Evolutionary conservation across 2,113 vertebrate species (phyloP).

Genomic region (Plecturocebus donacophilus): DNA sequence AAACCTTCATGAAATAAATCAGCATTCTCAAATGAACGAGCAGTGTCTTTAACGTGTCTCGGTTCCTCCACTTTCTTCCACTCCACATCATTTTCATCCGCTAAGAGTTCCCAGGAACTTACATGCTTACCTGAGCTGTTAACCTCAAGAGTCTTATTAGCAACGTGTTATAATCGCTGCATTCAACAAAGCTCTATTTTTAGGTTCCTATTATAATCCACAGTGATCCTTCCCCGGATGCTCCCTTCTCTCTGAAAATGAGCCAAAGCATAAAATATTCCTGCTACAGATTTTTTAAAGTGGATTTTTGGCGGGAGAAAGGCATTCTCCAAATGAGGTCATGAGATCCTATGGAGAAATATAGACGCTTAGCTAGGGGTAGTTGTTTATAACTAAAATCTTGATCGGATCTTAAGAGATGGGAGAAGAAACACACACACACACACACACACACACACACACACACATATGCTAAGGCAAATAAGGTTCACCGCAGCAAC

Average conservation of each 20-base stretch:
- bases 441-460: neutral
- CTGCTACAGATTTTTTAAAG: neutral
- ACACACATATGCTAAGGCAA: neutral
- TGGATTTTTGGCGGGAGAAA: neutral
- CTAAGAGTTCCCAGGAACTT: conserved; percentile 29
- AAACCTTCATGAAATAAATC: conserved; percentile 67
- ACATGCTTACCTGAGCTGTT: conserved; percentile 49
- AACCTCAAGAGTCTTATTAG: conserved; percentile 59
- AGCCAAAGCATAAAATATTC: neutral
- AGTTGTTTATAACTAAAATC: neutral
- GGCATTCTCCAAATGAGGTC: neutral
- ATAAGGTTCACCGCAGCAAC: fast-evolving
- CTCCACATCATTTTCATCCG: conserved; percentile 42
- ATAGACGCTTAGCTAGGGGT: neutral
- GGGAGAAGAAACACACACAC: neutral
- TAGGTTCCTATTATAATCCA: conserved; percentile 42
- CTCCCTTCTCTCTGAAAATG: conserved; percentile 71
- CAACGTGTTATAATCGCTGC: neutral
- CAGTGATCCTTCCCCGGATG: conserved; percentile 49
- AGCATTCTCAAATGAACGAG: conserved; percentile 64
- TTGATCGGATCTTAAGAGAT: neutral
- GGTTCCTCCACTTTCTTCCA: conserved; percentile 6
- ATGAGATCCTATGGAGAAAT: neutral
- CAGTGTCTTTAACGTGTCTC: conserved; percentile 36
- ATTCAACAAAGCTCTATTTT: conserved; percentile 34